Evolutionary conservation across 2,797 vertebrate genomes (phyloP).

Genomic region (Euphonia xanthogaster): DNA sequence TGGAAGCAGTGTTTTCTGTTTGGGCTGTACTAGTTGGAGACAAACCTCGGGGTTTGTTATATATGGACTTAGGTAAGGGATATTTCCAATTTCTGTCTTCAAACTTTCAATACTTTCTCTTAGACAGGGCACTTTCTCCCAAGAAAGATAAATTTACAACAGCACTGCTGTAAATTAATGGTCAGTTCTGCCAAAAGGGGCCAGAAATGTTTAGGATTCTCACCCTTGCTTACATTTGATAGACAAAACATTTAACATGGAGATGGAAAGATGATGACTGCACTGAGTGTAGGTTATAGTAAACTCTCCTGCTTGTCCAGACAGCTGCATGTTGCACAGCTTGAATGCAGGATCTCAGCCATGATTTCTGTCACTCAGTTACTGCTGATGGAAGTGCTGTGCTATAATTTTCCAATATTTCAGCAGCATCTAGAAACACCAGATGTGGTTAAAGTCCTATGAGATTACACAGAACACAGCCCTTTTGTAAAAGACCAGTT

Average conservation of each 20-base stretch:
- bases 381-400: neutral
- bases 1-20: neutral
- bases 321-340: neutral
- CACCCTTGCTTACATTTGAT: neutral
- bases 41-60: neutral
- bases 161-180: neutral
- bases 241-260: neutral
- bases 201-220: neutral
- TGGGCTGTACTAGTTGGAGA: neutral
- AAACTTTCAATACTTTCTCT: neutral
- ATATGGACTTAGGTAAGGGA: neutral
- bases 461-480: neutral
- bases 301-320: neutral
- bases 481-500: neutral
- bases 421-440: constrained; percentile 21
- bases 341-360: neutral
- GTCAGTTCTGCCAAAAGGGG: neutral
- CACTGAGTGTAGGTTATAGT: neutral
- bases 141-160: neutral
- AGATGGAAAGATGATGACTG: neutral
- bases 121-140: neutral
- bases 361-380: neutral
- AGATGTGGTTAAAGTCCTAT: neutral
- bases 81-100: neutral
- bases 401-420: neutral